Percentiles rank a stretch among this genome's conserved stretches.
phyloP scores from a whole-genome alignment of 2,888 invertebrate genomes.

The Uloborus plumipes region DNA sequence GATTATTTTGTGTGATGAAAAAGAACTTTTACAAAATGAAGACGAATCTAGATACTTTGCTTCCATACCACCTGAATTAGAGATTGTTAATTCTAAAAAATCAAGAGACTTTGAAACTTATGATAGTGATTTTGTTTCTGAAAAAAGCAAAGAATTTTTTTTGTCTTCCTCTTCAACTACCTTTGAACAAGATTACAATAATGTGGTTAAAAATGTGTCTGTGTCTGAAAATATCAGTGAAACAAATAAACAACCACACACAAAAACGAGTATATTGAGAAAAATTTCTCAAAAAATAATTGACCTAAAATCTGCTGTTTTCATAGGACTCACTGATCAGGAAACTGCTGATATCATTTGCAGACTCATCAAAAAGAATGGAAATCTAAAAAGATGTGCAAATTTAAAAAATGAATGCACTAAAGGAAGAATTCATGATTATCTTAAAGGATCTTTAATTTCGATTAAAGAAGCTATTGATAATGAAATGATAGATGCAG shows the following conservation, averaged over 20 bases:
- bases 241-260: conserved; percentile 73
- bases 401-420: conserved; percentile 76
- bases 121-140: background rate
- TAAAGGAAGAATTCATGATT: conserved; percentile 84
- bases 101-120: no score
- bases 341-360: conserved; percentile 78
- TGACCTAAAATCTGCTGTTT: conserved; percentile 80
- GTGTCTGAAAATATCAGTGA: conserved; percentile 2
- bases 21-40: background rate
- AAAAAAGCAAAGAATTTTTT: background rate
- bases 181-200: background rate
- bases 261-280: conserved; percentile 79
- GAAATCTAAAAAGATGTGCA: conserved; percentile 70
- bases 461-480: conserved; percentile 87
- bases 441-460: conserved; percentile 83
- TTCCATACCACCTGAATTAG: no score
- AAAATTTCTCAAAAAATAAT: conserved; percentile 84
- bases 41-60: background rate
- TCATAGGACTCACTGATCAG: conserved; percentile 83
- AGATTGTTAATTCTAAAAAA: background rate
- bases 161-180: no score
- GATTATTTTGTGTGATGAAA: conserved; percentile 76
- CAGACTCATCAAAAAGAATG: conserved; percentile 3
- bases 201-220: background rate
- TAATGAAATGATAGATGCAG: conserved; percentile 84